Evolutionary conservation across 1,140 invertebrate genomes (phyloP).

Genomic region (Drosophila arawakana): DNA sequence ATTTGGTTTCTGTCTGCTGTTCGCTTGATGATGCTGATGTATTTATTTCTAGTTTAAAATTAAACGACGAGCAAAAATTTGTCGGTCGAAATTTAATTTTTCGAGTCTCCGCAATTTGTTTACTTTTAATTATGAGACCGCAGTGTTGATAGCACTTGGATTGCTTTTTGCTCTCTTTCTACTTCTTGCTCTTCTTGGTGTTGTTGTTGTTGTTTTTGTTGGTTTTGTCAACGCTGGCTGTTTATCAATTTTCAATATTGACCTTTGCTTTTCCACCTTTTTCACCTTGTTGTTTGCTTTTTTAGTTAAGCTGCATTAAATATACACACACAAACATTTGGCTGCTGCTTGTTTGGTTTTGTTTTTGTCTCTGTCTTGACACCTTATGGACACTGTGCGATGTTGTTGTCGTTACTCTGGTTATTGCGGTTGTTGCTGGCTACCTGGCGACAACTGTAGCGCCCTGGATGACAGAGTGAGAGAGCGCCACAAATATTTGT

Average conservation of each 20-base stretch:
- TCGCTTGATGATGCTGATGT: conserved; percentile 39
- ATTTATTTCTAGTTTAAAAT: conserved; percentile 51
- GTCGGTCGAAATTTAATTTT: conserved; percentile 63
- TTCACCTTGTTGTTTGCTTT: conserved; percentile 43
- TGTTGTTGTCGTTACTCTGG: conserved; percentile 17
- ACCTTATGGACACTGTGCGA: conserved; percentile 44
- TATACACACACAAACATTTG: conserved; percentile 41
- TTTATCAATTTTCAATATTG: conserved; percentile 82
- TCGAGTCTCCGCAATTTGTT: conserved; percentile 58
- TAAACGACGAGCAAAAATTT: conserved; percentile 59
- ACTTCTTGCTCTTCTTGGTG: background rate
- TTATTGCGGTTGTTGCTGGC: conserved; percentile 28
- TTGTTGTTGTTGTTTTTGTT: conserved; percentile 22
- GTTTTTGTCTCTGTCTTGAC: conserved; percentile 56
- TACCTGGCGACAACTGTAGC: conserved; percentile 44
- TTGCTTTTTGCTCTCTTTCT: conserved; percentile 32
- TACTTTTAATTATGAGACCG: conserved; percentile 79
- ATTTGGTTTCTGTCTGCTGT: conserved; percentile 30
- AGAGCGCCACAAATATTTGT: conserved; percentile 61
- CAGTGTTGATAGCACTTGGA: conserved; percentile 36
- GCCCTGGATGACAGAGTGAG: conserved; percentile 3
- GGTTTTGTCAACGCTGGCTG: conserved; percentile 40
- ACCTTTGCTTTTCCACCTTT: conserved; percentile 73
- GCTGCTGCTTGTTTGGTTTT: conserved; percentile 48
- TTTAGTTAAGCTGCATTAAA: conserved; percentile 71